Percentiles rank a stretch among this genome's conserved stretches.
These are phyloP conservation scores for Gobiocypris rarus DNA, from an alignment of 2,113 vertebrate species.

Conservation along the genomic window DNA sequence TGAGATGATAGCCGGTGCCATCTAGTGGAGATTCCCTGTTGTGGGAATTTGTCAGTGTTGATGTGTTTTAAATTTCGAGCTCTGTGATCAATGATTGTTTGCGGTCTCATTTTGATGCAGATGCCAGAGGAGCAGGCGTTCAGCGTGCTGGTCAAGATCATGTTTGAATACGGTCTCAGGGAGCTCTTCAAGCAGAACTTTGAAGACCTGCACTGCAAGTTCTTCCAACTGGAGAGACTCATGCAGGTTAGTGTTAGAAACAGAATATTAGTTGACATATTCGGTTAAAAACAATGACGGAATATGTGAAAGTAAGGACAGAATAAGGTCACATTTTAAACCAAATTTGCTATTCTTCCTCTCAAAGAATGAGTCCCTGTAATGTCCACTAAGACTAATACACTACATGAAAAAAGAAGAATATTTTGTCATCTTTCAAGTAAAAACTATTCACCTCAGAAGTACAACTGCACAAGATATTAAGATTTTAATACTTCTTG, in stretches of 20 bases:
- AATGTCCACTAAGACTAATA: too few species aligned
- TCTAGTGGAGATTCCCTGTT: constrained; percentile 55
- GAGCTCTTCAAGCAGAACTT: constrained; percentile 99
- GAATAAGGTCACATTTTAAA: background rate
- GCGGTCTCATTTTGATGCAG: constrained; percentile 68
- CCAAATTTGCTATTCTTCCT: background rate
- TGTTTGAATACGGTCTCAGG: constrained; percentile 99
- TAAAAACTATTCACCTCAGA: background rate
- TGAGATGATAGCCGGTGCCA: constrained; percentile 37
- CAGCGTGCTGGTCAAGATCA: constrained; percentile 99
- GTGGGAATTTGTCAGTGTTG: background rate
- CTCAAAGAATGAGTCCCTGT: background rate
- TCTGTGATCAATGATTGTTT: constrained; percentile 23
- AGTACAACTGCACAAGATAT: background rate
- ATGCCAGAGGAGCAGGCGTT: constrained; percentile 99
- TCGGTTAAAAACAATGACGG: background rate
- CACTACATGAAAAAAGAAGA: background rate
- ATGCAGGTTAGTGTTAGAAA: constrained; percentile 85
- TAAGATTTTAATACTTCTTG: background rate
- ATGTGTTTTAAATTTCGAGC: background rate
- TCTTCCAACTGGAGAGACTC: constrained; percentile 96
- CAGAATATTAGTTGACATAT: background rate
- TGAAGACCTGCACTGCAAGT: constrained; percentile 99
- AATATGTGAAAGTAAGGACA: background rate
- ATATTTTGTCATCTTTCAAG: background rate